Base-by-base conservation (phyloP, 1,140 invertebrate genomes). In the Ostrea denselamellosa region DNA sequence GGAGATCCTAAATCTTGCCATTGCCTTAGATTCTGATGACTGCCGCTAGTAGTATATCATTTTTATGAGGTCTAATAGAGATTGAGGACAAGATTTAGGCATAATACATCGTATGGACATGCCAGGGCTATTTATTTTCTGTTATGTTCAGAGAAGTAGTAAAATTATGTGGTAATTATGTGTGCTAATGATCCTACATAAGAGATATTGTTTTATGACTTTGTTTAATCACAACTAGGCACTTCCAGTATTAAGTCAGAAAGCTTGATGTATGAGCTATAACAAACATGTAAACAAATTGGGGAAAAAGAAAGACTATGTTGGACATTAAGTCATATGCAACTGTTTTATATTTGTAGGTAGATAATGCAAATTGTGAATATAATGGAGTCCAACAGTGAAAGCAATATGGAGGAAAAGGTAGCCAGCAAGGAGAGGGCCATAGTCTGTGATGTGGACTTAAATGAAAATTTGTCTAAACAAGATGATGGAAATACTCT, bases 301-400 rank as follows among this genome's bases (percentile, higher is more conserved):
- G 14, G 19, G 14, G 54, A 56, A 62, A 14, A 62, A 3, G 56
- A 62, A 7, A 62, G n/a, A 7, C n/a, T 19, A n/a, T 17, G 56
- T n/a, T 17, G 56, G 17, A 17, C 8, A 62, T 10, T 62, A 62
- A 62, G 17, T 62, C 56, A 77, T 34, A 34, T 10, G 9, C 28
- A 28, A 25, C 10, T 25, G 28, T 77, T 28, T 77, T 77, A 28
- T 77, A 44, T 28, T 77, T 77, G 28, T 34, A 77, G 68, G 68
- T 77, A 77, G 68, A 77, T 77, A 28, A 77, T 77, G 68, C 68
- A 77, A 77, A 77, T 77, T 28, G 68, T 77, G 68, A 25, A 34
- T 8, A 77, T 34, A 14, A 77, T 77, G 68, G 68, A 77, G 17
- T 77, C 68, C 3, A 77, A 34, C 68, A 77, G 25, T 77, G 68